These are phyloP conservation scores for Atrichornis clamosus DNA, from an alignment of 2,113 vertebrate genomes.

Conservation along the genomic window DNA sequence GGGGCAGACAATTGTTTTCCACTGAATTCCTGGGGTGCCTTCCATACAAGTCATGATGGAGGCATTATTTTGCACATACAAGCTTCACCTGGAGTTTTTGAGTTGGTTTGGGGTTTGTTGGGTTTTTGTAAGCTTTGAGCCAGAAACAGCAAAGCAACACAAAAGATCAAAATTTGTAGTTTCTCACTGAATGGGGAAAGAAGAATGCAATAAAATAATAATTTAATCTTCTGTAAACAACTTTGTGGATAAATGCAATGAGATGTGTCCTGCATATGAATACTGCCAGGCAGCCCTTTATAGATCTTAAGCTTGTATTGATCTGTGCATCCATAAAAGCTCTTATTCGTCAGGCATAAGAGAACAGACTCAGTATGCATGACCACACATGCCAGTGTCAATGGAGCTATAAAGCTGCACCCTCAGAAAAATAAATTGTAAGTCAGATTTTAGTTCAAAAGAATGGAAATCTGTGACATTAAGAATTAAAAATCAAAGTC, in stretches of 20 bases:
- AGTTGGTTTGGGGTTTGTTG: background rate
- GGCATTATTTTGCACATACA: background rate
- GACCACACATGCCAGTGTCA: constrained; percentile 50
- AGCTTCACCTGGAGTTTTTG: background rate
- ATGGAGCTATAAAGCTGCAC: constrained; percentile 42
- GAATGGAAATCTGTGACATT: constrained; percentile 51
- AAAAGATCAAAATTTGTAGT: background rate
- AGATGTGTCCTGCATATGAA: background rate
- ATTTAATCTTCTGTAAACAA: constrained; percentile 32
- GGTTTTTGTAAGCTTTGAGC: background rate
- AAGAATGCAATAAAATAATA: background rate
- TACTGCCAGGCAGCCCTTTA: background rate
- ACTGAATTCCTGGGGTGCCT: background rate
- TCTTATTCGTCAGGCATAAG: constrained; percentile 19
- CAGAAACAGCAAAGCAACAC: background rate
- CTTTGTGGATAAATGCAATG: constrained; percentile 17
- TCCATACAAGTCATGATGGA: background rate
- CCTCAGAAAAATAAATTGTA: constrained; percentile 55
- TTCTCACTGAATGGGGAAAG: background rate
- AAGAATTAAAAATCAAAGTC: constrained; percentile 69
- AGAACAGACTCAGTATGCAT: constrained; percentile 36
- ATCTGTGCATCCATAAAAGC: constrained; percentile 59
- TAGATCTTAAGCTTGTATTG: constrained; percentile 52
- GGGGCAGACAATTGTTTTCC: background rate
- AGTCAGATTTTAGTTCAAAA: constrained; percentile 61